Conservation (phyloP, 2,888 invertebrate species). For the Netelia inedita region DNA sequence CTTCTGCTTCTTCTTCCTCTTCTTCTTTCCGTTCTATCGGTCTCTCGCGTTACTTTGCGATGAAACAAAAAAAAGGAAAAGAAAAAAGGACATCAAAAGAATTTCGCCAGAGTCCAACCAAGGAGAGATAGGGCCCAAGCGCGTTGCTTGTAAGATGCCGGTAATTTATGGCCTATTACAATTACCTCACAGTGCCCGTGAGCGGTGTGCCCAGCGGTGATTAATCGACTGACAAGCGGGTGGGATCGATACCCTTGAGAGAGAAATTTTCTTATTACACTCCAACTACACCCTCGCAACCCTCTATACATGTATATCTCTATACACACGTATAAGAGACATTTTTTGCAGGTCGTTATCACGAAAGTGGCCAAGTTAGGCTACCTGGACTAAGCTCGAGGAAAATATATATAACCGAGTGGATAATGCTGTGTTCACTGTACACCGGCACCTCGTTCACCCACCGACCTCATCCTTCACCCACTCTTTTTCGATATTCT, state of each 20-base stretch:
- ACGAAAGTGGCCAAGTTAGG: not conserved
- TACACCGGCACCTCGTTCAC: slow-evolving; percentile 32
- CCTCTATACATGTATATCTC: slow-evolving; percentile 5
- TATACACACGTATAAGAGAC: slow-evolving; percentile 8
- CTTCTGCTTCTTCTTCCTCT: slow-evolving; percentile 1
- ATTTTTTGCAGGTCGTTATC: too few species aligned
- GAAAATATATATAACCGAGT: slow-evolving; percentile 9
- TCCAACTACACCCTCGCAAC: slow-evolving; percentile 43
- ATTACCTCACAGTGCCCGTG: slow-evolving; percentile 71
- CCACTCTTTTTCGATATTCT: slow-evolving; percentile 57
- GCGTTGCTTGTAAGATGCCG: slow-evolving; percentile 73
- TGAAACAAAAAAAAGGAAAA: slow-evolving; percentile 10
- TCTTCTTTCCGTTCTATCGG: not conserved
- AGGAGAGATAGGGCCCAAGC: slow-evolving; percentile 50
- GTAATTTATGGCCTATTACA: slow-evolving; percentile 78
- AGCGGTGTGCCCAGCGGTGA: slow-evolving; percentile 71
- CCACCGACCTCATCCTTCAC: slow-evolving; percentile 5
- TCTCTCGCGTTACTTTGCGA: slow-evolving; percentile 28
- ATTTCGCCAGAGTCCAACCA: not conserved
- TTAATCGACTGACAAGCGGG: slow-evolving; percentile 76
- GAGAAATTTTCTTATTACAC: slow-evolving; percentile 56
- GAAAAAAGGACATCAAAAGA: not conserved
- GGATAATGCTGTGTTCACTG: not conserved
- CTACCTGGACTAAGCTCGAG: not conserved
- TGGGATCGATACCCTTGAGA: slow-evolving; percentile 70